Percentiles rank a stretch among this genome's conserved stretches.
These are phyloP conservation scores for Pachyrhynchus sulphureomaculatus DNA, from an alignment of 1,140 invertebrate species.

Conservation along the genomic window DNA sequence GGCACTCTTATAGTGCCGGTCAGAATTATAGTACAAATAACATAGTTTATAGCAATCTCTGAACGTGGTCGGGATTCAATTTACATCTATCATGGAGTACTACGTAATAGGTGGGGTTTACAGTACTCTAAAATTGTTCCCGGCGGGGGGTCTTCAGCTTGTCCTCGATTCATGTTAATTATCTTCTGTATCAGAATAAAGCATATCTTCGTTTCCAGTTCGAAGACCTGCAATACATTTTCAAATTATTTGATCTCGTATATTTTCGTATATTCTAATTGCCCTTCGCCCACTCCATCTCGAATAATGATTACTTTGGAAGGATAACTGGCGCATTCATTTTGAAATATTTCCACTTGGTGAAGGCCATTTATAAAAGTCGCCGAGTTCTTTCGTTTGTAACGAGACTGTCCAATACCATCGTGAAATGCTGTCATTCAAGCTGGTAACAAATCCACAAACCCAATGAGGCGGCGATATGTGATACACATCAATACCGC, in stretches of 20 bases:
- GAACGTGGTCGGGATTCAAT: slow-evolving; percentile 79
- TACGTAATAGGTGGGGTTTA: slow-evolving; percentile 88
- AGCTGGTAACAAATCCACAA: slow-evolving; percentile 72
- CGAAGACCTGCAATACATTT: slow-evolving; percentile 59
- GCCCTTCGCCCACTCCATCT: slow-evolving; percentile 91
- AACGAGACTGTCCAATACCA: slow-evolving; percentile 60
- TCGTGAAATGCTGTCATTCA: slow-evolving; percentile 64
- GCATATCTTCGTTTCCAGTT: slow-evolving; percentile 66
- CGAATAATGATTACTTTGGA: slow-evolving; percentile 83
- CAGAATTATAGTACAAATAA: slow-evolving; percentile 96
- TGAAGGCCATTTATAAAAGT: slow-evolving; percentile 72
- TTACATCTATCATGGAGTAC: slow-evolving; percentile 73
- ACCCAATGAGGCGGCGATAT: slow-evolving; percentile 51
- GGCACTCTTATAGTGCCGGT: slow-evolving; percentile 88
- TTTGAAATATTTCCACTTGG: slow-evolving; percentile 66
- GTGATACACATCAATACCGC: slow-evolving; percentile 91
- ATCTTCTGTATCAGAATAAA: slow-evolving; percentile 89
- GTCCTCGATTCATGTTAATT: slow-evolving; percentile 72
- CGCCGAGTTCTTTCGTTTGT: slow-evolving; percentile 72
- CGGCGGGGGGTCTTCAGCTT: slow-evolving; percentile 74
- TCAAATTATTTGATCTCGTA: slow-evolving; percentile 81
- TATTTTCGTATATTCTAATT: slow-evolving; percentile 66
- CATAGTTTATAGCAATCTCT: slow-evolving; percentile 88
- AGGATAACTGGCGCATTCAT: slow-evolving; percentile 69
- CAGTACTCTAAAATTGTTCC: slow-evolving; percentile 82